A percentile compares a stretch with the other conserved stretches of the same genome.
These are phyloP conservation scores for Mobula birostris DNA, from an alignment of 2,113 vertebrate species.

Conservation along the genomic window DNA sequence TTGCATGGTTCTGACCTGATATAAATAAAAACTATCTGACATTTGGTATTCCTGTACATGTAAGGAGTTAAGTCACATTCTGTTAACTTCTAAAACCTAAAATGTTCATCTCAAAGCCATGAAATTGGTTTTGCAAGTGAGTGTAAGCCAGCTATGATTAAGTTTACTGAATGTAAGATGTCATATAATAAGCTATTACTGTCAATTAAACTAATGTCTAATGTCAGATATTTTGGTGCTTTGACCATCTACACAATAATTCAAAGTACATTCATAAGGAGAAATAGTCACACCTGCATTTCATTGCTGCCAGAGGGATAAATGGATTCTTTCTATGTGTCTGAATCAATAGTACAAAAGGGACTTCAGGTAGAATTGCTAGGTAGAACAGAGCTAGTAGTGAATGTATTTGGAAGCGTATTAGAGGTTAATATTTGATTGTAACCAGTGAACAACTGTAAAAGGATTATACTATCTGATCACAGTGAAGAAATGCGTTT, in stretches of 20 bases:
- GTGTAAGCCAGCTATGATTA: neutral
- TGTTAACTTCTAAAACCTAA: no score
- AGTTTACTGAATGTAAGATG: no score
- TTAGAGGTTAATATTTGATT: constrained; percentile 77
- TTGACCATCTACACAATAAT: neutral
- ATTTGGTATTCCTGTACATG: neutral
- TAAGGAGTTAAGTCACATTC: neutral
- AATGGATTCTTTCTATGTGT: neutral
- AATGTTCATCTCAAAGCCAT: neutral
- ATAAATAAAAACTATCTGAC: neutral
- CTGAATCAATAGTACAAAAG: neutral
- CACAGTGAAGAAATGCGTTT: constrained; percentile 91
- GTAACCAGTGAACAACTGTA: constrained; percentile 96
- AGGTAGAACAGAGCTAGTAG: neutral
- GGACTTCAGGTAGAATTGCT: neutral
- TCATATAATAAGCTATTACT: neutral
- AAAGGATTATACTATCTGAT: constrained; percentile 91
- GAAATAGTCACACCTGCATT: neutral
- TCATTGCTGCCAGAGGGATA: neutral
- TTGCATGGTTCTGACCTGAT: neutral
- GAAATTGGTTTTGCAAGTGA: neutral
- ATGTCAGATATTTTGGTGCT: neutral
- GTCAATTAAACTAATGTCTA: neutral
- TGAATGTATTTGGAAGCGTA: neutral
- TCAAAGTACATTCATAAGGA: neutral